Percentiles rank a stretch among this genome's conserved stretches.
Conservation (phyloP, 2,888 invertebrate genomes). For the Agapostemon virescens region DNA sequence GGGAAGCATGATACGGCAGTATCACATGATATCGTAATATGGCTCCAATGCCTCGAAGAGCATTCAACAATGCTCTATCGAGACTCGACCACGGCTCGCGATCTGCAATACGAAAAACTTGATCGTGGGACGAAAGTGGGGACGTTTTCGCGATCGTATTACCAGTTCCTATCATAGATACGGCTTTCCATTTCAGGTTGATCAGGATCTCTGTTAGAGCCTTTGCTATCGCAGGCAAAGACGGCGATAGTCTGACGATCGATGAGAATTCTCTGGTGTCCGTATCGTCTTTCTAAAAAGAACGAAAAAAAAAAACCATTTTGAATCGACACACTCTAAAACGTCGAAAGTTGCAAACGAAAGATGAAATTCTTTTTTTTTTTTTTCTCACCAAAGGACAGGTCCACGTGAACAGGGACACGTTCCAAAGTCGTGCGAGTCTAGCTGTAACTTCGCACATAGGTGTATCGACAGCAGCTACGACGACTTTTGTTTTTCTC, state of each 20-base stretch:
- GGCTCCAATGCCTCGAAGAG: slow-evolving; percentile 81
- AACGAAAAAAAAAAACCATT: no score
- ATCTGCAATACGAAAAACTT: slow-evolving; percentile 78
- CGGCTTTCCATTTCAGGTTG: slow-evolving; percentile 82
- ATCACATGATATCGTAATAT: slow-evolving; percentile 82
- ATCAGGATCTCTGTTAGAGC: slow-evolving; percentile 81
- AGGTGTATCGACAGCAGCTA: slow-evolving; percentile 81
- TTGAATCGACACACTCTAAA: no score
- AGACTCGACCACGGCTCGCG: slow-evolving; percentile 83
- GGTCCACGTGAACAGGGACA: slow-evolving; percentile 82
- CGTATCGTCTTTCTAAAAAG: slow-evolving; percentile 55
- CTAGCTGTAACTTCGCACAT: slow-evolving; percentile 81
- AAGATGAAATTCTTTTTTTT: no score
- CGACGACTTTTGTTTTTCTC: slow-evolving; percentile 79
- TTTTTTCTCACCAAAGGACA: slow-evolving; percentile 82
- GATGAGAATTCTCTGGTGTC: slow-evolving; percentile 46
- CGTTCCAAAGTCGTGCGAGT: slow-evolving; percentile 81
- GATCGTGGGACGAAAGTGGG: no score
- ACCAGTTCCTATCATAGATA: slow-evolving; percentile 82
- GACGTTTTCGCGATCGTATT: slow-evolving; percentile 71
- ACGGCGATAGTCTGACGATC: slow-evolving; percentile 78
- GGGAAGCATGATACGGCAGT: slow-evolving; percentile 78
- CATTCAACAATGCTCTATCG: slow-evolving; percentile 81
- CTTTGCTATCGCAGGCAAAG: slow-evolving; percentile 80
- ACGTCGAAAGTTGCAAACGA: background rate